A percentile compares a stretch with the other conserved stretches of the same genome.
phyloP scores from a whole-genome alignment of 1,140 invertebrate genomes.

The Atta cephalotes region DNA sequence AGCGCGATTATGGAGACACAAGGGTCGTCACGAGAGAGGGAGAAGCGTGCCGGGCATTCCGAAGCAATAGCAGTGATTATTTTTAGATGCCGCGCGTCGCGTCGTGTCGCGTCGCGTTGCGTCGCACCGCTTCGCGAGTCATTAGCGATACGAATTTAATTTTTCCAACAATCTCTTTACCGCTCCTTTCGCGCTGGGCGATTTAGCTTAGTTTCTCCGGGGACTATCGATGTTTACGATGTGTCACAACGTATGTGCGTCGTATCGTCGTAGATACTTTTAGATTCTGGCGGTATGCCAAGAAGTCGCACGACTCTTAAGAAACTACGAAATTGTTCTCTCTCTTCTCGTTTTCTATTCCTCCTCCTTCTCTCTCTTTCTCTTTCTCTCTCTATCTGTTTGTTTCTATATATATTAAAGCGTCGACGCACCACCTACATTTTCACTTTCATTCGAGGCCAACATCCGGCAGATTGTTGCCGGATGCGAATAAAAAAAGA shows the following conservation, averaged over 20 bases:
- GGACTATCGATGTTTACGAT: conserved; percentile 74
- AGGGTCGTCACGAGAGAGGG: not conserved
- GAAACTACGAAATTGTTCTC: conserved; percentile 45
- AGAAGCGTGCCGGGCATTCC: conserved; percentile 36
- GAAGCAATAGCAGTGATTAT: conserved; percentile 56
- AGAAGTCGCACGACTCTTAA: conserved; percentile 37
- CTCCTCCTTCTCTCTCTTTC: not conserved
- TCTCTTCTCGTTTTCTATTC: not conserved
- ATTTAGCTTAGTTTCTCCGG: conserved; percentile 55
- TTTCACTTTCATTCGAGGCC: conserved; percentile 31
- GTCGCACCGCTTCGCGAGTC: conserved; percentile 1
- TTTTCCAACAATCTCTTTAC: conserved; percentile 14
- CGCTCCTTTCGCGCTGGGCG: not conserved
- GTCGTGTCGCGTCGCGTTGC: conserved; percentile 14
- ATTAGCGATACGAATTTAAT: conserved; percentile 46
- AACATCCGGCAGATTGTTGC: conserved; percentile 10
- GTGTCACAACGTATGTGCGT: conserved; percentile 66
- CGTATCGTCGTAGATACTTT: conserved; percentile 68
- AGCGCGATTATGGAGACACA: conserved; percentile 6
- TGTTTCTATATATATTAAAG: conserved; percentile 14
- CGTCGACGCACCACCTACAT: conserved; percentile 6
- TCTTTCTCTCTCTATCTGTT: not conserved
- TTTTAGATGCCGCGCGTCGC: conserved; percentile 53
- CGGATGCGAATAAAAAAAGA: not conserved
- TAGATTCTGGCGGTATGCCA: conserved; percentile 68